Base-by-base conservation (phyloP, 2,113 vertebrate genomes). In the Pluvianellus socialis region DNA sequence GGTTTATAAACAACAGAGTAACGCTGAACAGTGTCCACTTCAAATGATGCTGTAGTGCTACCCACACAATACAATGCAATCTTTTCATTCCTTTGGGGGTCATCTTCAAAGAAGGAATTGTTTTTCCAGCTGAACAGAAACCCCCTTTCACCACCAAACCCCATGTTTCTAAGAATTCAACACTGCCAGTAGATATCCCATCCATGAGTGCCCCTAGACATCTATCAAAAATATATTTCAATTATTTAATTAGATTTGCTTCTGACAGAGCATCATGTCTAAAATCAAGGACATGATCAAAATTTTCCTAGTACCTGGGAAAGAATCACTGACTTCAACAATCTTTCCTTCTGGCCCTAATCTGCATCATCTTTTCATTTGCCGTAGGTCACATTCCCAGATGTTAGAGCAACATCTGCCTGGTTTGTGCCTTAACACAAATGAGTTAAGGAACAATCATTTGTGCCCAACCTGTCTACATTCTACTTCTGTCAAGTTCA, bases 101-200 rank as follows among this genome's bases (percentile, higher is more conserved):
- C 87, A 85, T 90, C 77, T 90, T 92, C 75, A 93, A 87, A 90
- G 84, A 19, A 73, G 10, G 17, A 94, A 94, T 83, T 96, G 94
- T 86, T 94, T 87, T 56, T 70, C 42, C 63, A 83, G 45, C 14
- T 95, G 74, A 88, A 95, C 0, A 79, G 74, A 66, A 92, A 58
- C 17, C 67, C 12, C 40, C 38, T 79, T 93, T 88, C 42, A 80
- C 40, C 66, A 73, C 22, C 40, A 68, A 87, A 49, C 14, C 50
- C 49, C 49, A n/a, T 2, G 10, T 35, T 66, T 23, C 17, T 70
- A 67, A 73, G 55, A 96, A 91, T 70, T 66, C 62, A 76, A 16
- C 66, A 35, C 27, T 87, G 32, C 76, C 35, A 68, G 26, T 8
- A 76, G 24, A 50, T 18, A 85, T 5, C 17, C n/a, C 40, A 75